phyloP scores from a whole-genome alignment of 2,888 invertebrate species.

The Andricus curvator region DNA sequence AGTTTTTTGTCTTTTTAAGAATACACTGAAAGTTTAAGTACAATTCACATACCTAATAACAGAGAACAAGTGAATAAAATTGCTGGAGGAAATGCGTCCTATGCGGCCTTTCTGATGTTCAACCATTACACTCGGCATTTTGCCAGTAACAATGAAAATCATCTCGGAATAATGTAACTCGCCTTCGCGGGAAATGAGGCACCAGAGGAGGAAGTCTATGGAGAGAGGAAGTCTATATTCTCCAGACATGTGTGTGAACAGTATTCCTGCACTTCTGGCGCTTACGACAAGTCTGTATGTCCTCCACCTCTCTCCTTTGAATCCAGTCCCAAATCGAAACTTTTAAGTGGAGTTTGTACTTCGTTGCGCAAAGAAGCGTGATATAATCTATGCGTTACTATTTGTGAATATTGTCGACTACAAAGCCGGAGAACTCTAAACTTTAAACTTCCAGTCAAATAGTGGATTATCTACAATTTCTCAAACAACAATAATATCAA shows the following conservation, averaged over 20 bases:
- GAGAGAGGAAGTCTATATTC: slow-evolving; percentile 24
- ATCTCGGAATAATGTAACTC: slow-evolving; percentile 63
- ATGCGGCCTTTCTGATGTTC: slow-evolving; percentile 54
- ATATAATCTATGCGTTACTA: slow-evolving; percentile 23
- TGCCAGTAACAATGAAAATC: slow-evolving; percentile 70
- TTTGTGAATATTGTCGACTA: slow-evolving; percentile 6
- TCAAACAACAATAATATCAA: slow-evolving; percentile 10
- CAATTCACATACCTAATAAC: slow-evolving; percentile 43
- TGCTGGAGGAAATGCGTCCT: slow-evolving; percentile 55
- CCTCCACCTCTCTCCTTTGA: slow-evolving; percentile 36
- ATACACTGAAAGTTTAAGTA: slow-evolving; percentile 16
- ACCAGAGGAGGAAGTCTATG: slow-evolving; percentile 50
- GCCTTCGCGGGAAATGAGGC: slow-evolving; percentile 58
- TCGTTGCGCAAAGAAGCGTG: slow-evolving; percentile 29
- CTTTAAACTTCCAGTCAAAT: neutral
- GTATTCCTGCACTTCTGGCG: slow-evolving; percentile 28
- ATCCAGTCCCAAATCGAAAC: slow-evolving; percentile 41
- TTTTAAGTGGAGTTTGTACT: slow-evolving; percentile 41
- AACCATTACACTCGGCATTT: slow-evolving; percentile 64
- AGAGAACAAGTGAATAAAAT: slow-evolving; percentile 49
- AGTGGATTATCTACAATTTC: neutral
- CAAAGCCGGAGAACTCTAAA: neutral
- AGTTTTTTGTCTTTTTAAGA: neutral
- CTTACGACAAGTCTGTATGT: slow-evolving; percentile 15
- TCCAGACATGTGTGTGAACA: slow-evolving; percentile 33